Conservation (phyloP, 2,888 invertebrate species). For the Stenodera caucasica region DNA sequence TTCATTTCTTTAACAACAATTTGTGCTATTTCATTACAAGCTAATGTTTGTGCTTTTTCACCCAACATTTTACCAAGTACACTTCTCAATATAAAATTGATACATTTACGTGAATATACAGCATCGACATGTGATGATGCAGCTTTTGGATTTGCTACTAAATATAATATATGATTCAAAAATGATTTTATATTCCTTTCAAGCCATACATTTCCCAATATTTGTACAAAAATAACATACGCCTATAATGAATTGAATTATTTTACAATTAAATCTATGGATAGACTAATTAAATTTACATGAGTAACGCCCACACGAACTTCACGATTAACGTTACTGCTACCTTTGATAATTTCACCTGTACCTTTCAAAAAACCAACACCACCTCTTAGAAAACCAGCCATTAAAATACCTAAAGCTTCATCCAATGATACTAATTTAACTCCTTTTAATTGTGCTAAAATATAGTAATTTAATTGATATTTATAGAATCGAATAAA, state of each 20-base stretch:
- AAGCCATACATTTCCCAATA: constrained; percentile 92
- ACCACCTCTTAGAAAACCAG: constrained; percentile 92
- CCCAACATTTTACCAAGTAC: constrained; percentile 93
- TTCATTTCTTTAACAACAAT: constrained; percentile 95
- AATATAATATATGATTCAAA: constrained; percentile 85
- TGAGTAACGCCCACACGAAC: constrained; percentile 97
- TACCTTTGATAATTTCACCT: constrained; percentile 94
- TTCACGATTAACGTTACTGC: constrained; percentile 90
- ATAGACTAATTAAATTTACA: too few relatives aligned
- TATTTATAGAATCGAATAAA: background rate
- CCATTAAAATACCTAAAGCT: constrained; percentile 85
- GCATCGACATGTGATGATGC: constrained; percentile 97
- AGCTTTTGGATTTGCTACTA: constrained; percentile 94
- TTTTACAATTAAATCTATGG: background rate
- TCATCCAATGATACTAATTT: constrained; percentile 85
- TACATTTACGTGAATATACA: constrained; percentile 96
- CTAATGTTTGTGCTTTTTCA: constrained; percentile 95
- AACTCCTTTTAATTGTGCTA: constrained; percentile 57
- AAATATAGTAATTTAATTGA: constrained; percentile 13
- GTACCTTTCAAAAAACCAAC: constrained; percentile 91
- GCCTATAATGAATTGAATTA: constrained; percentile 62
- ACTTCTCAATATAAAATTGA: constrained; percentile 90
- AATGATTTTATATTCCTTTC: constrained; percentile 88
- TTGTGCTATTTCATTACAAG: constrained; percentile 91
- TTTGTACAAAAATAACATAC: constrained; percentile 93